Conservation (phyloP, 2,888 invertebrate species). For the Chaitophorus viminalis region DNA sequence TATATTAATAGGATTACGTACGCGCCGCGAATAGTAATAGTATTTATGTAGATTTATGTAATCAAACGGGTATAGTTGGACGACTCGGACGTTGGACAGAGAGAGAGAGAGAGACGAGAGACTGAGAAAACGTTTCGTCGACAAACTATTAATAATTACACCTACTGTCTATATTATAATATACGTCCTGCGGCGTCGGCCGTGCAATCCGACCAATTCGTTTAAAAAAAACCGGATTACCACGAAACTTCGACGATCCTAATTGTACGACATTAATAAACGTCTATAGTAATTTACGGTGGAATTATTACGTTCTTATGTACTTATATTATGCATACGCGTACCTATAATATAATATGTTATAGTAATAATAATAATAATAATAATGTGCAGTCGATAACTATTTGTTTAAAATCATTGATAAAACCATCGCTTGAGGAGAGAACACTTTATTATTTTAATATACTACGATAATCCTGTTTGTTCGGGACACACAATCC, state of each 20-base stretch:
- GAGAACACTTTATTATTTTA: neutral
- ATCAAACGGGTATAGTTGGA: slow-evolving; percentile 4
- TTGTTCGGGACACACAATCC: neutral
- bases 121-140: slow-evolving; percentile 2
- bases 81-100: no score
- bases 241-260: slow-evolving; percentile 25
- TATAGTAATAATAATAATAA: neutral
- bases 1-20: slow-evolving; percentile 16
- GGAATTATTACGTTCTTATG: slow-evolving; percentile 25
- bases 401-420: slow-evolving; percentile 49
- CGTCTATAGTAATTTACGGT: slow-evolving; percentile 36
- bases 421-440: slow-evolving; percentile 35
- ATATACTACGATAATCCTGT: slow-evolving; percentile 4
- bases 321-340: neutral
- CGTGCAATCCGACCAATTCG: neutral
- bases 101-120: neutral
- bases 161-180: slow-evolving; percentile 30
- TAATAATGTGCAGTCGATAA: neutral
- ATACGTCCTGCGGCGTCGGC: neutral
- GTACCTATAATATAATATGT: neutral
- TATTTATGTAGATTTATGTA: slow-evolving; percentile 28
- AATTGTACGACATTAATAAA: slow-evolving; percentile 48
- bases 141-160: slow-evolving; percentile 45
- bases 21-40: neutral
- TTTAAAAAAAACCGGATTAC: slow-evolving; percentile 42